These are phyloP conservation scores for Mnemiopsis leidyi DNA, from an alignment of 37 sponge, comb jelly and placozoan genomes.

Conservation along the genomic window DNA sequence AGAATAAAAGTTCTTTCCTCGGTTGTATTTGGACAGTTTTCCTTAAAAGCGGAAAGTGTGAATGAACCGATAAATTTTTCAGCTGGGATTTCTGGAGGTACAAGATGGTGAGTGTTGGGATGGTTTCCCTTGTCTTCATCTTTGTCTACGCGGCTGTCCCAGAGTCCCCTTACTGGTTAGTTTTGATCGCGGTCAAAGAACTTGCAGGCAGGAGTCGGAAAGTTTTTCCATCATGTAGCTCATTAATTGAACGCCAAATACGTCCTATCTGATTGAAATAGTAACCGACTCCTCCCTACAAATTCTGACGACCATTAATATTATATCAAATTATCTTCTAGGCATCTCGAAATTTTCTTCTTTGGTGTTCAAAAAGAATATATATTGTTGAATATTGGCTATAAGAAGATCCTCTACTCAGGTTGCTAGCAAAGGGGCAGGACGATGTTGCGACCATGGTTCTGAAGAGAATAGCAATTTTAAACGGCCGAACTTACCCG, in stretches of 20 bases:
- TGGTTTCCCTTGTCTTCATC: conserved; percentile 29
- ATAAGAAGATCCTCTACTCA: too few relatives aligned
- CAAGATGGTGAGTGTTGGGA: conserved; percentile 46
- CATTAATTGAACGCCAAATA: background rate
- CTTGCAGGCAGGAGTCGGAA: background rate
- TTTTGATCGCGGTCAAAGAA: background rate
- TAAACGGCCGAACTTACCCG: background rate
- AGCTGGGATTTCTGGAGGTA: conserved; percentile 47
- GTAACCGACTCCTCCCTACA: background rate
- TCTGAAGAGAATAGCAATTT: background rate
- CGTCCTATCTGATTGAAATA: too few relatives aligned
- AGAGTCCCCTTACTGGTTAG: conserved; percentile 40
- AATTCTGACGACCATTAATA: too few relatives aligned
- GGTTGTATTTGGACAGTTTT: too few relatives aligned
- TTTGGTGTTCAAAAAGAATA: too few relatives aligned
- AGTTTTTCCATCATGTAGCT: background rate
- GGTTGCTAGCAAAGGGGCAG: conserved; percentile 23
- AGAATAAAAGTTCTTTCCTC: too few relatives aligned
- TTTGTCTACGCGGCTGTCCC: conserved; percentile 39
- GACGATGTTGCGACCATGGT: conserved; percentile 21
- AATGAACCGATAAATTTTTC: too few relatives aligned
- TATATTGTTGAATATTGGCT: too few relatives aligned
- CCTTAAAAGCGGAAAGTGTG: too few relatives aligned
- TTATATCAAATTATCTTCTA: too few relatives aligned
- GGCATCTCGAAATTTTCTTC: too few relatives aligned